Base-by-base conservation (phyloP, 1,140 invertebrate genomes). In the Euura lappo region DNA sequence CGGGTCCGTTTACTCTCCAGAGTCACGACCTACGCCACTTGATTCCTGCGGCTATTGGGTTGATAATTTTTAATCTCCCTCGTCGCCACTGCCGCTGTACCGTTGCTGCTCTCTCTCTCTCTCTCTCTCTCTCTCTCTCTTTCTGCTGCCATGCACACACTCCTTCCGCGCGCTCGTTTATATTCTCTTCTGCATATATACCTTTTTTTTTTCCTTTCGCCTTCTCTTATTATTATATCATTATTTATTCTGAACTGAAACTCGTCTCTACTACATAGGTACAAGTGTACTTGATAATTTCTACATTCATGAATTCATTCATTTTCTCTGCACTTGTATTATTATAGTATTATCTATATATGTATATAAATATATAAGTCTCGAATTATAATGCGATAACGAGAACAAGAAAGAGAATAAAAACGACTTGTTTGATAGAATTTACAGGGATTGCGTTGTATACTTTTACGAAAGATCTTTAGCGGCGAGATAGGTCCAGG, bases 51-150 rank as follows among this genome's bases (percentile, higher is more conserved):
- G 28, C 28, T 28, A 28, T 60, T 60, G 10, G 3, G 13, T 28
- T 60, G 51, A 60, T 60, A 60, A 60, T 60, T 60, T 60, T 60
- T 60, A 5, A 5, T 60, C 3, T 60, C 51, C 13, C 51, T 6
- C 51, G 3, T 8, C 13, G 51, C 51, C 6, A n/a, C 51, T 8
- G 51, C 3, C 4, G 8, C 28, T 65, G 76, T 79, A 28, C 66
- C 10, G 11, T 44, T 68, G 5, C 65, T 67, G 65, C 28, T 28
- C 13, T 6, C 28, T 67, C 28, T 6, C 28, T 44, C 7, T 28
- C 28, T 13, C 28, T 67, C 13, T 44, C 28, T 67, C 28, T 67
- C 7, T 28, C 28, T 13, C 28, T 67, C 13, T 44, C 28, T 67
- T 2, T 67, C 28, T 44, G 8, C 5, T 42, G 11, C 11, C 66